A percentile compares a stretch with the other conserved stretches of the same genome.
phyloP scores from a whole-genome alignment of 1,140 invertebrate species.

The Panagrolaimus sp. region DNA sequence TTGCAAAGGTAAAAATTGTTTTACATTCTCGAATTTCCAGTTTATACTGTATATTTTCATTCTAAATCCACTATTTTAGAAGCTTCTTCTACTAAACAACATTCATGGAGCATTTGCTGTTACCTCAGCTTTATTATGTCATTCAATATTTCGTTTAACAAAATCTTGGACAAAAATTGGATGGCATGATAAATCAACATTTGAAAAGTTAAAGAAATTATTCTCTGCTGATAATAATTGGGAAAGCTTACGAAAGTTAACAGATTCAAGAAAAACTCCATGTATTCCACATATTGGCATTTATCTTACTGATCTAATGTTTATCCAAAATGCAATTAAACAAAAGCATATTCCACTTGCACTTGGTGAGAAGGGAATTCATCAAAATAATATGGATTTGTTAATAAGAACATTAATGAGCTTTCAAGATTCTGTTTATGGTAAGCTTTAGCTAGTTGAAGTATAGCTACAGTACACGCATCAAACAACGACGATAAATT shows the following conservation, averaged over 20 bases:
- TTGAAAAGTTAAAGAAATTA: not conserved
- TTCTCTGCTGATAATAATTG: conserved; percentile 8
- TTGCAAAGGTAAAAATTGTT: not conserved
- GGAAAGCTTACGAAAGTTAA: not conserved
- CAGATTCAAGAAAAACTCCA: conserved; percentile 1
- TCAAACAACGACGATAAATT: no score
- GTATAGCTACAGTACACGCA: no score
- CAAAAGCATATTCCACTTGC: not conserved
- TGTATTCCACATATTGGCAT: conserved; percentile 3
- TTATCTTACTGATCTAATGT: conserved; percentile 4
- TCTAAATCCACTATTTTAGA: not conserved
- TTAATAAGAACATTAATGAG: not conserved
- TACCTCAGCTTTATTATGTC: not conserved
- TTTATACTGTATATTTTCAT: no score
- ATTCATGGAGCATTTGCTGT: conserved; percentile 6
- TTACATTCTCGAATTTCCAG: no score
- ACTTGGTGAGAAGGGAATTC: not conserved
- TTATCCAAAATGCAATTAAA: conserved; percentile 2
- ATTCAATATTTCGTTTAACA: conserved; percentile 4
- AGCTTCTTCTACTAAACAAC: not conserved
- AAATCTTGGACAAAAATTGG: not conserved
- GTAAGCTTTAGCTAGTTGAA: not conserved
- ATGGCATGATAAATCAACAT: not conserved
- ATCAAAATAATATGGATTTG: conserved; percentile 1
- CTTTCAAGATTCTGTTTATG: conserved; percentile 12